Conservation (phyloP, 2,888 invertebrate species). For the Phytoseiulus persimilis region DNA sequence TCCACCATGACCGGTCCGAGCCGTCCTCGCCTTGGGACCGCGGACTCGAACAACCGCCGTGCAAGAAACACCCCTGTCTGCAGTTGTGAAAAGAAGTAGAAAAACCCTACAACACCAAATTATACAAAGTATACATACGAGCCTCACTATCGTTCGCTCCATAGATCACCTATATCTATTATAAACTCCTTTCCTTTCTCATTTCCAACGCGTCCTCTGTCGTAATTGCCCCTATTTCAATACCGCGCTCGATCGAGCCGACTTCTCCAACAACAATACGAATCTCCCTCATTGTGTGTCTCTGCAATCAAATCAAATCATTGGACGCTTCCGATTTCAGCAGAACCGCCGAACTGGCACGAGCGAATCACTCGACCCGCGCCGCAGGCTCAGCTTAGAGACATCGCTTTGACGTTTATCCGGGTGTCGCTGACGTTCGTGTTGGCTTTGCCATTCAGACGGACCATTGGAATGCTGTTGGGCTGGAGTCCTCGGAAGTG, state of each 20-base stretch:
- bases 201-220: not conserved
- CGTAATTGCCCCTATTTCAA: not conserved
- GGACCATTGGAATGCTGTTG: not conserved
- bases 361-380: not conserved
- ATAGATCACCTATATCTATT: not conserved
- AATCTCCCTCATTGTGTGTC: too few relatives aligned
- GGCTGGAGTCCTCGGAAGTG: constrained; percentile 11
- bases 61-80: not conserved
- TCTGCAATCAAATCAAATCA: too few relatives aligned
- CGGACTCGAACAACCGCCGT: not conserved
- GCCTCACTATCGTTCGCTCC: not conserved
- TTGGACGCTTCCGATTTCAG: too few relatives aligned
- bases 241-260: not conserved
- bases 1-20: too few relatives aligned
- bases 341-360: too few relatives aligned
- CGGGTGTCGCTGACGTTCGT: constrained; percentile 23
- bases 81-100: not conserved
- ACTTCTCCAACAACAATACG: too few relatives aligned
- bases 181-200: not conserved
- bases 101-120: not conserved
- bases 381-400: constrained; percentile 9
- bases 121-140: not conserved
- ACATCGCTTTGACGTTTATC: constrained; percentile 26
- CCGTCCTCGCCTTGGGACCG: not conserved
- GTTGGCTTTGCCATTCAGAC: constrained; percentile 11